phyloP scores from a whole-genome alignment of 2,113 vertebrate species.

The Chloebia gouldiae region DNA sequence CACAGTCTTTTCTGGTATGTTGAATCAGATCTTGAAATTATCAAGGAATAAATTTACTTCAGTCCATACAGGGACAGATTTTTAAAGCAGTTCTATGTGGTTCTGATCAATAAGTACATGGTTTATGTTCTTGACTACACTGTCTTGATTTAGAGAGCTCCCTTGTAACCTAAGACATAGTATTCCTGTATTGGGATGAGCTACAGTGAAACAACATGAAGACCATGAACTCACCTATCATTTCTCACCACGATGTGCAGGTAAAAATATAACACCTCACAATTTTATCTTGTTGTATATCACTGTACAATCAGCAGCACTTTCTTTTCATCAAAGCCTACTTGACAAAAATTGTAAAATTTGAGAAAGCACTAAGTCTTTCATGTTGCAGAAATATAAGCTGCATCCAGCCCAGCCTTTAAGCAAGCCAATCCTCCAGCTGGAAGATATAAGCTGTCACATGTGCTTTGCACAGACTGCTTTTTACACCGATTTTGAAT shows the following conservation, averaged over 20 bases:
- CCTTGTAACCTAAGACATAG: slow-evolving; percentile 22
- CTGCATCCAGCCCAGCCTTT: neutral
- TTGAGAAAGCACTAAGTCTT: slow-evolving; percentile 11
- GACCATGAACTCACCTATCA: neutral
- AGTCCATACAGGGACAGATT: neutral
- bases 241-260: neutral
- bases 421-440: neutral
- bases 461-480: neutral
- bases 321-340: slow-evolving; percentile 18
- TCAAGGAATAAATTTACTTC: neutral
- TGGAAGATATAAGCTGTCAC: neutral
- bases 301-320: neutral
- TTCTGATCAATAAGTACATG: slow-evolving; percentile 43
- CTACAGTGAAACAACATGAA: slow-evolving; percentile 18
- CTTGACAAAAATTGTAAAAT: slow-evolving; percentile 20
- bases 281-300: slow-evolving; percentile 38
- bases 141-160: slow-evolving; percentile 52
- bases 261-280: slow-evolving; percentile 24
- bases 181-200: slow-evolving; percentile 14
- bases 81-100: neutral
- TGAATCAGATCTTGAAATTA: neutral
- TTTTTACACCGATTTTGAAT: neutral
- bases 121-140: slow-evolving; percentile 34
- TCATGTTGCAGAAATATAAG: slow-evolving; percentile 7
- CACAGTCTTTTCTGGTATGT: neutral